phyloP scores from a whole-genome alignment of 2,888 invertebrate genomes.

The Parasteatoda lunata region DNA sequence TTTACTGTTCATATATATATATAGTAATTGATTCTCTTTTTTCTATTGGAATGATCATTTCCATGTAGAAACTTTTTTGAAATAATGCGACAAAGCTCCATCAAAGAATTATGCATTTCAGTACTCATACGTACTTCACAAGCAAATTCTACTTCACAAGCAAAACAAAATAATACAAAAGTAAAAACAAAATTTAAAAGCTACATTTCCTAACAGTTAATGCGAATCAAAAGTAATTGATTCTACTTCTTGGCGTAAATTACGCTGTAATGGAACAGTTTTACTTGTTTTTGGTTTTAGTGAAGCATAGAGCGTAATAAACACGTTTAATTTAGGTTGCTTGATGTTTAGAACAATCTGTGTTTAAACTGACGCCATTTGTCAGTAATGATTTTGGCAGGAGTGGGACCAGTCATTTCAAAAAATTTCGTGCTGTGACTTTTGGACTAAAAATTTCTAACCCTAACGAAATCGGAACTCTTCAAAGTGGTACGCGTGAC shows the following conservation, averaged over 20 bases:
- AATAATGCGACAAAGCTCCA: too few relatives aligned
- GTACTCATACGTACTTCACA: neutral
- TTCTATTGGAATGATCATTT: too few relatives aligned
- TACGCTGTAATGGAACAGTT: too few relatives aligned
- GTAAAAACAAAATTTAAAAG: neutral
- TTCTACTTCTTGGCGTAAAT: too few relatives aligned
- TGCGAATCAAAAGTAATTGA: neutral
- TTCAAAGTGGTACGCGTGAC: constrained; percentile 37
- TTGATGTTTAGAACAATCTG: constrained; percentile 39
- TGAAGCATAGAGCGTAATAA: neutral
- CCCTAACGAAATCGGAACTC: constrained; percentile 33
- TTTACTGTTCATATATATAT: too few relatives aligned
- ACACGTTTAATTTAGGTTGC: constrained; percentile 24
- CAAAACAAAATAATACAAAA: neutral
- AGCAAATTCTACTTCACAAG: neutral
- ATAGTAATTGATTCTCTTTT: too few relatives aligned
- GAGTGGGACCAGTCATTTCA: constrained; percentile 23
- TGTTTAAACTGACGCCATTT: constrained; percentile 34
- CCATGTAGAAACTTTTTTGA: too few relatives aligned
- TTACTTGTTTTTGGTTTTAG: too few relatives aligned
- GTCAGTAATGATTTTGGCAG: constrained; percentile 34
- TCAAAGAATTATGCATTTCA: too few relatives aligned
- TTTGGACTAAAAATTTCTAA: constrained; percentile 7
- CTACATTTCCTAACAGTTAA: neutral
- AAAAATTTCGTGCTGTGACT: constrained; percentile 36